phyloP scores from a whole-genome alignment of 2,113 vertebrate species.

The Platanista minor region DNA sequence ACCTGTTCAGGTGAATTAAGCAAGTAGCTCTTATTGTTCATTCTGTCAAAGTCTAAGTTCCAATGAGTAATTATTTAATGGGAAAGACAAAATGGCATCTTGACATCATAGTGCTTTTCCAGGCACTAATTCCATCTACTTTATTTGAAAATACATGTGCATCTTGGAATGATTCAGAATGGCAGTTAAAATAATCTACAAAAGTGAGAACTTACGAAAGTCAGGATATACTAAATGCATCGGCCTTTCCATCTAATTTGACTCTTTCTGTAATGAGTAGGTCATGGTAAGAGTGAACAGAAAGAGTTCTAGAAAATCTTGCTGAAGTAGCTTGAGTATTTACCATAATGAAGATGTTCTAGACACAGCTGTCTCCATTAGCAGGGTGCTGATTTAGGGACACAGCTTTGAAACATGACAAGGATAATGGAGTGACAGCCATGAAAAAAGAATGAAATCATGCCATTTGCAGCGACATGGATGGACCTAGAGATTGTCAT shows the following conservation, averaged over 20 bases:
- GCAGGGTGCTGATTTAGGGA: fast-evolving
- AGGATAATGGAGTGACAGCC: background rate
- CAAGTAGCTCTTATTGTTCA: background rate
- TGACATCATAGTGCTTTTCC: background rate
- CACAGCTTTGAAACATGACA: background rate
- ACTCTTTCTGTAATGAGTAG: background rate
- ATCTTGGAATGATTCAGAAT: background rate
- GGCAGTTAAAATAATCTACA: background rate
- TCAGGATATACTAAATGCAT: background rate
- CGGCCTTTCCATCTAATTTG: background rate
- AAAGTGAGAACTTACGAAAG: no score
- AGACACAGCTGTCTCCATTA: background rate
- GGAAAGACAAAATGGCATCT: background rate
- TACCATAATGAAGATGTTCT: fast-evolving
- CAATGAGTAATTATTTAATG: background rate
- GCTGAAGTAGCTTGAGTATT: fast-evolving
- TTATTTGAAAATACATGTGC: background rate
- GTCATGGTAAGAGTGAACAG: background rate
- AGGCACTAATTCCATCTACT: background rate
- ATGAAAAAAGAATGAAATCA: background rate
- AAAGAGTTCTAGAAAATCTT: background rate
- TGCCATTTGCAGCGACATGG: background rate
- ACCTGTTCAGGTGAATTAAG: background rate
- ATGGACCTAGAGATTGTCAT: background rate
- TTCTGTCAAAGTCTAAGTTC: background rate